Conservation (phyloP, 1,140 invertebrate species). For the Pogonomyrmex barbatus region DNA sequence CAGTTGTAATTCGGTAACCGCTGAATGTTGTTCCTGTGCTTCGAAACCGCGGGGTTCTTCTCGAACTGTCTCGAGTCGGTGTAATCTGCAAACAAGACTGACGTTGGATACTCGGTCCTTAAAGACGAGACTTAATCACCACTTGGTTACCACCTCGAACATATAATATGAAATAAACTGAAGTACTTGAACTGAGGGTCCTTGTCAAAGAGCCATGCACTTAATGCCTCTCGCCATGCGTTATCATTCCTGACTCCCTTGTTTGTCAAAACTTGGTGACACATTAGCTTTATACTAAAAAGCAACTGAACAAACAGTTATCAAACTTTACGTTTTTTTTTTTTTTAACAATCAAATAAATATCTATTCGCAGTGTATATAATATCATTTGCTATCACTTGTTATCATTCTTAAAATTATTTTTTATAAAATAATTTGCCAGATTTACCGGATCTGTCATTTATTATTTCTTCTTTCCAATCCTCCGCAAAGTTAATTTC, state of each 20-base stretch:
- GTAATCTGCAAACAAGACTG: slow-evolving; percentile 62
- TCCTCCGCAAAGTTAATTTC: background rate
- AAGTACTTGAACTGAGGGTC: background rate
- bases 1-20: slow-evolving; percentile 66
- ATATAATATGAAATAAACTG: slow-evolving; percentile 37
- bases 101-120: slow-evolving; percentile 11
- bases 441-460: background rate
- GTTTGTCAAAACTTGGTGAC: slow-evolving; percentile 28
- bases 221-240: background rate
- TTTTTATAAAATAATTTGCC: background rate
- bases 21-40: slow-evolving; percentile 44
- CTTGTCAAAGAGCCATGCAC: slow-evolving; percentile 21
- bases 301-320: background rate
- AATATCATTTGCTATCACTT: background rate
- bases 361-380: background rate
- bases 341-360: background rate
- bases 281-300: background rate
- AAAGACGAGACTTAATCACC: slow-evolving; percentile 44
- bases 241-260: background rate
- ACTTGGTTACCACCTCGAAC: slow-evolving; percentile 21
- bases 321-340: slow-evolving; percentile 5
- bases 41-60: slow-evolving; percentile 57
- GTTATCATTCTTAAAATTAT: background rate
- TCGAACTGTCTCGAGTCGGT: slow-evolving; percentile 57
- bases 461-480: slow-evolving; percentile 5